Percentiles rank a stretch among this genome's conserved stretches.
Conservation (phyloP, 1,140 invertebrate species). For the Macrocentrus cingulum region DNA sequence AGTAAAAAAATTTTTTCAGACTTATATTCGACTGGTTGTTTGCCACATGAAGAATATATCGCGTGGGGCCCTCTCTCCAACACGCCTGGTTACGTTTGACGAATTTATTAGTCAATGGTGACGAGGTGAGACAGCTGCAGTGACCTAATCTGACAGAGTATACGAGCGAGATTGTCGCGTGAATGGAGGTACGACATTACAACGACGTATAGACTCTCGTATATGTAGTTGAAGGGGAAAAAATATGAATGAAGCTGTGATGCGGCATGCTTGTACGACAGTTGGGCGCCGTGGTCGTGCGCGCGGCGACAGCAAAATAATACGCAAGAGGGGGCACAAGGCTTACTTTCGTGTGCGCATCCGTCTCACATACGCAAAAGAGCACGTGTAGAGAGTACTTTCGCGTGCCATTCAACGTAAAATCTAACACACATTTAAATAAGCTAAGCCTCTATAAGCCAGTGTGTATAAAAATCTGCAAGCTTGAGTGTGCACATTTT, state of each 20-base stretch:
- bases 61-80: too few relatives aligned
- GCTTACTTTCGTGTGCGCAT: conserved; percentile 32
- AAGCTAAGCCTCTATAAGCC: background rate
- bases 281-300: conserved; percentile 20
- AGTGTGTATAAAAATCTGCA: background rate
- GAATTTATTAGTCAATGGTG: background rate
- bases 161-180: conserved; percentile 31
- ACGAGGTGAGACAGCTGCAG: conserved; percentile 3
- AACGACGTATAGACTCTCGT: conserved; percentile 8
- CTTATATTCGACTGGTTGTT: too few relatives aligned
- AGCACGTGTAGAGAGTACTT: conserved; percentile 33
- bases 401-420: conserved; percentile 34
- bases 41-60: too few relatives aligned
- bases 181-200: conserved; percentile 34
- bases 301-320: background rate
- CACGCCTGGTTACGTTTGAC: too few relatives aligned
- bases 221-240: conserved; percentile 29
- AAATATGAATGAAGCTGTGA: conserved; percentile 39
- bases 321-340: conserved; percentile 16
- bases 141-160: conserved; percentile 14
- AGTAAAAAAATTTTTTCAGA: background rate
- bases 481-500: too few relatives aligned
- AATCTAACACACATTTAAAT: conserved; percentile 10
- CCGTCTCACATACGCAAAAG: conserved; percentile 32
- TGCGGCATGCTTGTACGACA: conserved; percentile 19